Percentiles rank a stretch among this genome's conserved stretches.
These are phyloP conservation scores for Silurus asotus DNA, from an alignment of 2,113 vertebrate genomes.

Conservation along the genomic window DNA sequence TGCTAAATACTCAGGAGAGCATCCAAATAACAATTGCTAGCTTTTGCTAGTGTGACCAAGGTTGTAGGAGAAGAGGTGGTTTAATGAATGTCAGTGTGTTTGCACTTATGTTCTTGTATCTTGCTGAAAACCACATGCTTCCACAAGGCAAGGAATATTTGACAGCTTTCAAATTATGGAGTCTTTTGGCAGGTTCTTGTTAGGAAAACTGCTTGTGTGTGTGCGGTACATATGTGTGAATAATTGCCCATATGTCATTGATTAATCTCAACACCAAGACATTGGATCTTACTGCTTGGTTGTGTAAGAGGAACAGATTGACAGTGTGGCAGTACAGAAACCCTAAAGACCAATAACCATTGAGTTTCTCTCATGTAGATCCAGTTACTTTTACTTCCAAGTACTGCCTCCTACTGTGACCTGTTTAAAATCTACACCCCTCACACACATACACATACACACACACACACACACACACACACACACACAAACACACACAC, in stretches of 20 bases:
- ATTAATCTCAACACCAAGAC: constrained; percentile 23
- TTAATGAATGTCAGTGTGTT: not conserved
- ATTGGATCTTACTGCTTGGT: constrained; percentile 7
- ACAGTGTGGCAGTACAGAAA: constrained; percentile 47
- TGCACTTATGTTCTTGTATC: not conserved
- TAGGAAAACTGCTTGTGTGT: not conserved
- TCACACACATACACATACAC: constrained; percentile 32
- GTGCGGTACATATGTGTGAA: not conserved
- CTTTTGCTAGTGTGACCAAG: not conserved
- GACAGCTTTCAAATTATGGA: not conserved
- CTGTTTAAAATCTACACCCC: constrained; percentile 54
- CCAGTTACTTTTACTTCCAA: constrained; percentile 57
- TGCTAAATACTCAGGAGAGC: constrained; percentile 59
- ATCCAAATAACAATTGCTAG: constrained; percentile 4
- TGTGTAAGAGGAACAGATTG: constrained; percentile 40
- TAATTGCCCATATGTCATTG: constrained; percentile 4
- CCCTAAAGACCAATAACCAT: constrained; percentile 55
- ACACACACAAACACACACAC: not conserved
- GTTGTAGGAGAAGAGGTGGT: not conserved
- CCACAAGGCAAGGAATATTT: not conserved
- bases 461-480: constrained; percentile 16
- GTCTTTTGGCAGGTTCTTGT: too few relatives aligned
- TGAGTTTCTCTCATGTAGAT: constrained; percentile 56
- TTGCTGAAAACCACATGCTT: not conserved
- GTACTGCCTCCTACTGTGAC: constrained; percentile 60